Evolutionary conservation across 2,888 invertebrate genomes (phyloP).

Genomic region (Suillia variegata): DNA sequence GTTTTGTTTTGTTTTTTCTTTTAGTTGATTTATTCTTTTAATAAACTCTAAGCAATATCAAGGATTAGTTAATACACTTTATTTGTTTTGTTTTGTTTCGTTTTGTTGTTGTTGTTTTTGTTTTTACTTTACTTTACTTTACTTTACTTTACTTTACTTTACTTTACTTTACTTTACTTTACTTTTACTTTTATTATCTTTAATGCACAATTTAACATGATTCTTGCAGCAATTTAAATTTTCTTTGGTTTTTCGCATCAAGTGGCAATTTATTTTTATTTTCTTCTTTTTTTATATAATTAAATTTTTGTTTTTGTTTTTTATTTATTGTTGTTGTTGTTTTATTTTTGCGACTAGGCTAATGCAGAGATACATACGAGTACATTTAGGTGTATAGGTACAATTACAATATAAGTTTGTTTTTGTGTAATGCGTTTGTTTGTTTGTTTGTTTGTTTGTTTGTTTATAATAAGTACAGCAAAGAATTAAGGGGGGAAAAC

Average conservation of each 20-base stretch:
- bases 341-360: too few species aligned
- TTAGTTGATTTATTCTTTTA: not conserved
- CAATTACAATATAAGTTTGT: not conserved
- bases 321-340: too few species aligned
- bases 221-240: not conserved
- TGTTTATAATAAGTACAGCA: too few species aligned
- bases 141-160: not conserved
- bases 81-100: not conserved
- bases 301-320: not conserved
- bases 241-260: not conserved
- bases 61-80: not conserved
- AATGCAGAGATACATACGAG: too few species aligned
- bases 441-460: too few species aligned
- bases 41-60: constrained; percentile 3
- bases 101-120: not conserved
- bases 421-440: too few species aligned
- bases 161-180: too few species aligned
- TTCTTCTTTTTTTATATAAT: not conserved
- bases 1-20: not conserved
- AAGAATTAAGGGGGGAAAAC: not conserved
- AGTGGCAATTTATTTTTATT: not conserved
- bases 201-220: not conserved
- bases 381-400: not conserved
- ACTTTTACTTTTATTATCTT: not conserved
- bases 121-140: not conserved